Evolutionary conservation across 2,113 vertebrate genomes (phyloP).

Genomic region (Perca fluviatilis): DNA sequence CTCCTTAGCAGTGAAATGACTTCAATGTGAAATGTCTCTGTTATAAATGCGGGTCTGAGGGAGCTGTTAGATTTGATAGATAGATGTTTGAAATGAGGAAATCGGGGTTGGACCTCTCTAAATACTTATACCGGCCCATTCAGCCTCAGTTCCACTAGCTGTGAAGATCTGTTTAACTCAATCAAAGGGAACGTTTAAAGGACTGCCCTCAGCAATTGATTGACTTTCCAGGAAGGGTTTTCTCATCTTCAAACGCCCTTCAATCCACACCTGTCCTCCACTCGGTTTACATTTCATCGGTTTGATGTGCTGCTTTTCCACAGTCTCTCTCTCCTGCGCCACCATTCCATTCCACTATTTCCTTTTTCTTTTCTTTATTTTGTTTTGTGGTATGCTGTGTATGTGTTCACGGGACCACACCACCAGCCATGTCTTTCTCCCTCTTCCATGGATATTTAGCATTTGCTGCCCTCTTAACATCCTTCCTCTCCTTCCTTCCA

Average conservation of each 20-base stretch:
- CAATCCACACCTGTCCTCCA: no score
- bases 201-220: conserved; percentile 37
- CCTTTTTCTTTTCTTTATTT: no score
- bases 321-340: conserved; percentile 1
- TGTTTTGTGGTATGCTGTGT: conserved; percentile 13
- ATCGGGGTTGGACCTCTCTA: conserved; percentile 2
- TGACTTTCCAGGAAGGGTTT: conserved; percentile 39
- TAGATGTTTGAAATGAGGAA: conserved; percentile 37
- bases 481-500: conserved; percentile 49
- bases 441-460: conserved; percentile 61
- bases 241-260: conserved; percentile 71
- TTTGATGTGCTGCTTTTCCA: conserved; percentile 43
- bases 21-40: neutral
- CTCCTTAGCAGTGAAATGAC: neutral
- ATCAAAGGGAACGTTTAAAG: conserved; percentile 34
- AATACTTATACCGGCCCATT: conserved; percentile 12
- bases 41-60: neutral
- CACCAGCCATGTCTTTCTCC: conserved; percentile 50
- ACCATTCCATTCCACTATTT: no score
- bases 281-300: no score
- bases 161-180: conserved; percentile 35
- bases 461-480: conserved; percentile 70
- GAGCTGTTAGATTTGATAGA: neutral
- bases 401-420: conserved; percentile 37
- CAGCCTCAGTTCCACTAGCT: neutral